Evolutionary conservation across 2,888 invertebrate genomes (phyloP).

Genomic region (Ypsolopha sequella): DNA sequence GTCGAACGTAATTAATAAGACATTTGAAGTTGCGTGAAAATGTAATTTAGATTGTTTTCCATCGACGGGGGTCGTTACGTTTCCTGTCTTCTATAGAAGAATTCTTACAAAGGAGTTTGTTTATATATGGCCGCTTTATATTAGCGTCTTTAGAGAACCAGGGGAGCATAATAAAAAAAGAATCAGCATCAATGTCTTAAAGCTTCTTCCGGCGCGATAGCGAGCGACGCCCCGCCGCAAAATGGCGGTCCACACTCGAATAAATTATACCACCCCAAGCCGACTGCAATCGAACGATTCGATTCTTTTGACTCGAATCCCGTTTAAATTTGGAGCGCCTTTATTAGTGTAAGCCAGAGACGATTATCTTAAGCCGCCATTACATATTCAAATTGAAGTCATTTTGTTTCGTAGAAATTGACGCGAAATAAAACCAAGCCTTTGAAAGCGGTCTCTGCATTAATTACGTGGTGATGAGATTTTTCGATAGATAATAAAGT

Average conservation of each 20-base stretch:
- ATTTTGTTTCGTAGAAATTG: slow-evolving; percentile 67
- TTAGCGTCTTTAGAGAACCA: slow-evolving; percentile 67
- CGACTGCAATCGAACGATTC: slow-evolving; percentile 59
- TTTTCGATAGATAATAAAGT: slow-evolving; percentile 29
- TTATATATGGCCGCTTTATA: slow-evolving; percentile 68
- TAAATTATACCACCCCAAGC: slow-evolving; percentile 59
- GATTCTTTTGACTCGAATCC: slow-evolving; percentile 66
- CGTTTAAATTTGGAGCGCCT: slow-evolving; percentile 57
- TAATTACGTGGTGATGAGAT: slow-evolving; percentile 38
- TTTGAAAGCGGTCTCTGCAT: slow-evolving; percentile 44
- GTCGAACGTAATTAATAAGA: slow-evolving; percentile 69
- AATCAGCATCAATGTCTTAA: slow-evolving; percentile 71
- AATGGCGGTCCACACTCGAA: slow-evolving; percentile 69
- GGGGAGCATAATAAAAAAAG: slow-evolving; percentile 68
- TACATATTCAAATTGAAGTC: slow-evolving; percentile 71
- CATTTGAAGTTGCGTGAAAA: slow-evolving; percentile 72
- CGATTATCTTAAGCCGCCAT: slow-evolving; percentile 69
- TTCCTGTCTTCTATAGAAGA: slow-evolving; percentile 48
- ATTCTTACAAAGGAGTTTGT: slow-evolving; percentile 60
- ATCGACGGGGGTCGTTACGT: slow-evolving; percentile 41
- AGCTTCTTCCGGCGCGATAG: slow-evolving; percentile 62
- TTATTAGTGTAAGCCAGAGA: slow-evolving; percentile 69
- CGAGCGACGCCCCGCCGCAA: slow-evolving; percentile 57
- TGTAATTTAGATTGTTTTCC: slow-evolving; percentile 71
- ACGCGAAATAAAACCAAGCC: slow-evolving; percentile 67